Evolutionary conservation across 2,113 vertebrate species (phyloP).

Genomic region (Mohoua ochrocephala): DNA sequence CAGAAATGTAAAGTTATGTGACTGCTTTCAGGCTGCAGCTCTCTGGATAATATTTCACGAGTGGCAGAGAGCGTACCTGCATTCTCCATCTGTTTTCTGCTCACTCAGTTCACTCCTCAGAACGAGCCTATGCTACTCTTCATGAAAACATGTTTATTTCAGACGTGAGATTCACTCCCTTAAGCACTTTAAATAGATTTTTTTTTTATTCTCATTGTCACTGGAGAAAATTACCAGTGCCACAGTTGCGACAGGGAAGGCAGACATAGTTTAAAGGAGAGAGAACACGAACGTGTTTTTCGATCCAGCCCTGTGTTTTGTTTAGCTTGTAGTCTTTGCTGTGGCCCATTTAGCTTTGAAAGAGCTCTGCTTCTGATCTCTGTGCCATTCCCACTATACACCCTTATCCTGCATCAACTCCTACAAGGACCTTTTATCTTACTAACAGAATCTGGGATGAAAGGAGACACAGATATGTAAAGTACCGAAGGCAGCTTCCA

Average conservation of each 20-base stretch:
- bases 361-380: slow-evolving; percentile 3
- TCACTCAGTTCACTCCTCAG: background rate
- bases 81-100: background rate
- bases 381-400: background rate
- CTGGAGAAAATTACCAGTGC: background rate
- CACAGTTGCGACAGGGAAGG: background rate
- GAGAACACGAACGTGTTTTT: background rate
- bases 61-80: background rate
- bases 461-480: background rate
- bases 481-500: background rate
- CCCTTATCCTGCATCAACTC: background rate
- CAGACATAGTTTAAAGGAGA: background rate
- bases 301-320: background rate
- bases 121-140: background rate
- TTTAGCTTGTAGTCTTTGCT: background rate
- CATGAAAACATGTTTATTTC: background rate
- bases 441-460: background rate
- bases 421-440: slow-evolving; percentile 22
- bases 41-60: background rate
- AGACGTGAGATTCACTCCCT: background rate
- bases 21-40: background rate
- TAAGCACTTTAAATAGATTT: background rate
- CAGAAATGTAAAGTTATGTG: background rate
- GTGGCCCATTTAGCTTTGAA: background rate
- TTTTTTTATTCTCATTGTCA: background rate